These are phyloP conservation scores for Tauraco erythrolophus DNA, from an alignment of 2,113 vertebrate genomes.

Conservation along the genomic window DNA sequence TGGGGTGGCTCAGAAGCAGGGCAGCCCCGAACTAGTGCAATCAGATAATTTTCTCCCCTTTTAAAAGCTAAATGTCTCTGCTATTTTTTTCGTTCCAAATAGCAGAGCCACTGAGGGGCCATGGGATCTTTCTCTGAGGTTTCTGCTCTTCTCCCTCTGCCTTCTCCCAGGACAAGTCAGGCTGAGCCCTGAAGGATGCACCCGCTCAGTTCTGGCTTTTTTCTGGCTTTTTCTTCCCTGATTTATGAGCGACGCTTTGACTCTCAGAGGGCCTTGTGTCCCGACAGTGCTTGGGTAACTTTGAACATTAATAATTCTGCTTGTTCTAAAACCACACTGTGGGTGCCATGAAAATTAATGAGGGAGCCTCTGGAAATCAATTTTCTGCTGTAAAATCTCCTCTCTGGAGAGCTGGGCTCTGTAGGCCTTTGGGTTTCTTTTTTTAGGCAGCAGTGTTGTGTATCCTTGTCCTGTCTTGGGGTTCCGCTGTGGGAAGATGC, in stretches of 20 bases:
- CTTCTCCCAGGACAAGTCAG: background rate
- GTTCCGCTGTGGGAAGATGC: background rate
- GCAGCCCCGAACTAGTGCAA: background rate
- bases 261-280: background rate
- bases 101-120: background rate
- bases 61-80: background rate
- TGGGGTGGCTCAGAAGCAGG: background rate
- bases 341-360: conserved; percentile 73
- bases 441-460: background rate
- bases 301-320: conserved; percentile 71
- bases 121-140: background rate
- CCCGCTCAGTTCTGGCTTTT: background rate
- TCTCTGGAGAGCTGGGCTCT: background rate
- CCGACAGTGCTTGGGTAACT: background rate
- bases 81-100: background rate
- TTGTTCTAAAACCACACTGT: conserved; percentile 54
- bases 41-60: background rate
- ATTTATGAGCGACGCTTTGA: background rate
- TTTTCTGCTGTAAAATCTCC: conserved; percentile 42
- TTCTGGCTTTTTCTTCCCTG: background rate
- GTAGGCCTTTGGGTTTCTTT: background rate
- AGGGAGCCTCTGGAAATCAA: conserved; percentile 56
- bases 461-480: background rate
- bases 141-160: background rate
- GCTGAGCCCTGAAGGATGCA: background rate